Conservation (phyloP, 2,888 invertebrate species). For the Drosophila ustulata region DNA sequence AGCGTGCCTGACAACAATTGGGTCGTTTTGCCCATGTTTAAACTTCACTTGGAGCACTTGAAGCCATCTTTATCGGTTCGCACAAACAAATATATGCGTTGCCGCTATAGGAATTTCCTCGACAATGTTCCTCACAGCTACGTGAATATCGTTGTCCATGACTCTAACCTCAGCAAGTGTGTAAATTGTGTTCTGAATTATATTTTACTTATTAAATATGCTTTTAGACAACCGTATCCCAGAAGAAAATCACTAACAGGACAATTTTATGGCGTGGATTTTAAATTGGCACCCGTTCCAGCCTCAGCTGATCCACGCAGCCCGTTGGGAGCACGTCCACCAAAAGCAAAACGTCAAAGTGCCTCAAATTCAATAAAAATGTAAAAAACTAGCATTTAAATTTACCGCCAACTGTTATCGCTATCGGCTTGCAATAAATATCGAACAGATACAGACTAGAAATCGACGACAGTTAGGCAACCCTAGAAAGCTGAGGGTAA, state of each 20-base stretch:
- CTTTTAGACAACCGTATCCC: slow-evolving; percentile 54
- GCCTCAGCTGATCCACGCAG: slow-evolving; percentile 51
- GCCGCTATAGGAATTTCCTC: slow-evolving; percentile 50
- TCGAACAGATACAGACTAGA: slow-evolving; percentile 53
- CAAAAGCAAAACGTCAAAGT: slow-evolving; percentile 7
- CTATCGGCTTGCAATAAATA: slow-evolving; percentile 27
- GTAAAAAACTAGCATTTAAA: not conserved
- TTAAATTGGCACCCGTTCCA: slow-evolving; percentile 76
- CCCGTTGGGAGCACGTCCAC: not conserved
- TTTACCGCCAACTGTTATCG: not conserved
- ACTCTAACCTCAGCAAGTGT: slow-evolving; percentile 31
- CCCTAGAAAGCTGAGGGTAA: slow-evolving; percentile 9
- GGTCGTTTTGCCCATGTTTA: slow-evolving; percentile 70
- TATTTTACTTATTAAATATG: not conserved
- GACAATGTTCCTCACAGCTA: slow-evolving; percentile 54
- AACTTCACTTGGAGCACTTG: slow-evolving; percentile 61
- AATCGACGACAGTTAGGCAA: slow-evolving; percentile 22
- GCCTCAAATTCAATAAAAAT: not conserved
- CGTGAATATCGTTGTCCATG: slow-evolving; percentile 33
- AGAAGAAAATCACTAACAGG: slow-evolving; percentile 73
- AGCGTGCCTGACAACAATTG: slow-evolving; percentile 56
- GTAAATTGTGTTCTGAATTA: not conserved
- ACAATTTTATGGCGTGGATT: slow-evolving; percentile 72
- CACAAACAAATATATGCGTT: slow-evolving; percentile 46
- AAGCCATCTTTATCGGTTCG: slow-evolving; percentile 61